phyloP scores from a whole-genome alignment of 2,113 vertebrate genomes.

The Cynopterus brachyotis region DNA sequence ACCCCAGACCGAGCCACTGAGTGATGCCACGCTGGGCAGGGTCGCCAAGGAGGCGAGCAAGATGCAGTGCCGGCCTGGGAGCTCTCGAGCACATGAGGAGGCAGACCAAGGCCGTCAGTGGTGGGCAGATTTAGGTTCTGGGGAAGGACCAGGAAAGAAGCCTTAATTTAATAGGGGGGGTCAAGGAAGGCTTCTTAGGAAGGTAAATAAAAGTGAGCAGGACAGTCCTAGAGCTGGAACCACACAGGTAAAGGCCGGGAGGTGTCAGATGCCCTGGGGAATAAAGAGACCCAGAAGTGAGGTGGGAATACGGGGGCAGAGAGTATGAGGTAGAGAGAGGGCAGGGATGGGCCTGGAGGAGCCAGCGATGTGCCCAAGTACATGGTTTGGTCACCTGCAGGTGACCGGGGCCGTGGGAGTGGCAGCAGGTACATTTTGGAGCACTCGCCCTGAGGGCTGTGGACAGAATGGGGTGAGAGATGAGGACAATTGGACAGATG shows the following conservation, averaged over 20 bases:
- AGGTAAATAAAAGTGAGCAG: background rate
- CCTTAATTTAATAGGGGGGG: background rate
- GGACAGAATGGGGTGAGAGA: background rate
- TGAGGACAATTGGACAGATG: background rate
- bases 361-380: background rate
- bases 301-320: background rate
- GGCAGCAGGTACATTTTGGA: background rate
- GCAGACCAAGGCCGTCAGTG: background rate
- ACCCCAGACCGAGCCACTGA: background rate
- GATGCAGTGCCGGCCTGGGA: background rate
- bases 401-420: fast-evolving
- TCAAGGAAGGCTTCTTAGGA: background rate
- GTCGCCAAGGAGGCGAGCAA: background rate
- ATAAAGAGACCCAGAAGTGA: background rate
- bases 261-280: background rate
- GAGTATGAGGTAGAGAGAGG: fast-evolving
- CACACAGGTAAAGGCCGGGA: background rate
- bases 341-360: background rate
- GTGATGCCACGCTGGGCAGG: background rate
- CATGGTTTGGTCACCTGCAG: background rate
- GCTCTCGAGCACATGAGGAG: fast-evolving
- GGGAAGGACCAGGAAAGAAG: background rate
- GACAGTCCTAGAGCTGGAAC: background rate
- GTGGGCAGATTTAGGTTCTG: background rate
- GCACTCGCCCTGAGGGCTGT: background rate